Conservation (phyloP, 2,797 vertebrate genomes). For the Monodelphis domestica region DNA sequence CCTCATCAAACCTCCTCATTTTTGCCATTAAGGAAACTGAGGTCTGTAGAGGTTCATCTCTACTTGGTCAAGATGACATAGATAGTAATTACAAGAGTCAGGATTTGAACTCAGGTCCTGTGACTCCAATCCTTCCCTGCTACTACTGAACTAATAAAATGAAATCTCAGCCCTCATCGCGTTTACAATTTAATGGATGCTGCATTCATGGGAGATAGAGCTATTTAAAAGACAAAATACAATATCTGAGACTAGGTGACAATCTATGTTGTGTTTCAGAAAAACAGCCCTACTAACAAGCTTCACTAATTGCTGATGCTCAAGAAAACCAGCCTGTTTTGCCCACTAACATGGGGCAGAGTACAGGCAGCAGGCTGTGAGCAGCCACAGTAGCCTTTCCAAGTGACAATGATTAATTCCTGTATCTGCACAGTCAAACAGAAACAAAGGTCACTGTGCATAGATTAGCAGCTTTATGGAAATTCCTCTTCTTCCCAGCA, state of each 20-base stretch:
- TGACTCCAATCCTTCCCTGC: slow-evolving; percentile 13
- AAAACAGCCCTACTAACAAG: slow-evolving; percentile 48
- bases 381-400: slow-evolving; percentile 54
- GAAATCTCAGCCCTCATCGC: background rate
- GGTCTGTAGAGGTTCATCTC: background rate
- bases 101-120: slow-evolving; percentile 14
- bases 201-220: background rate
- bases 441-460: slow-evolving; percentile 79
- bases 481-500: slow-evolving; percentile 2
- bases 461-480: slow-evolving; percentile 66
- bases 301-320: slow-evolving; percentile 51
- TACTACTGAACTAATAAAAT: background rate
- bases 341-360: slow-evolving; percentile 59
- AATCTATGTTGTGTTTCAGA: slow-evolving; percentile 33
- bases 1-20: background rate
- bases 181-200: background rate
- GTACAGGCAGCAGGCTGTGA: slow-evolving; percentile 63
- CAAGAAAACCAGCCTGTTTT: slow-evolving; percentile 63
- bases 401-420: slow-evolving; percentile 79
- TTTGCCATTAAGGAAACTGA: slow-evolving; percentile 21
- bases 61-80: background rate
- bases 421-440: slow-evolving; percentile 76
- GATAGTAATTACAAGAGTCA: background rate
- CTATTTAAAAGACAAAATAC: background rate
- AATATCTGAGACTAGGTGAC: background rate